Conservation (phyloP, 2,113 vertebrate species). For the Stercorarius parasiticus region DNA sequence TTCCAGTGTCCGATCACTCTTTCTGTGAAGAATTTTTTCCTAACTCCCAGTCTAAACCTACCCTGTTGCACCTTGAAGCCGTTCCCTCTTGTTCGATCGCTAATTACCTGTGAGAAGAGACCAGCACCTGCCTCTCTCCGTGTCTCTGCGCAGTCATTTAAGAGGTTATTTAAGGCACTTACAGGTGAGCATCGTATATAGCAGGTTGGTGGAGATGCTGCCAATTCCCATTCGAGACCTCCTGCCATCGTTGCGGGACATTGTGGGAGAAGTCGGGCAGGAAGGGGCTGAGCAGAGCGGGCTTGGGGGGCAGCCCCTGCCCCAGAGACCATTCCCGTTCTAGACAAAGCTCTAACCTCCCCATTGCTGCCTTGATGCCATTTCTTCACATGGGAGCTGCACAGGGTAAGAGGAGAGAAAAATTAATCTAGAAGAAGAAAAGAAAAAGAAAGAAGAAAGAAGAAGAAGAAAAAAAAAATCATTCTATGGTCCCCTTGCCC, state of each 20-base stretch:
- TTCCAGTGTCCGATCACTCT: no score
- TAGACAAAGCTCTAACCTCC: not conserved
- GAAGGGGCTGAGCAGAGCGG: not conserved
- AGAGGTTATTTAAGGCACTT: not conserved
- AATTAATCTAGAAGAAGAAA: not conserved
- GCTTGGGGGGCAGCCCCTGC: not conserved
- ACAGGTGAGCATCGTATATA: fast-evolving
- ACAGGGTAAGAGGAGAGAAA: not conserved
- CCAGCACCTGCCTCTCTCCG: not conserved
- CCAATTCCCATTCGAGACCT: not conserved
- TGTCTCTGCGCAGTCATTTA: not conserved
- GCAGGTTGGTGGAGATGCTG: not conserved
- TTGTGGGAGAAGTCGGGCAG: fast-evolving
- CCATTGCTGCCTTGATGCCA: not conserved
- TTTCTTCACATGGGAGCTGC: fast-evolving
- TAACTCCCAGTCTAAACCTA: no score
- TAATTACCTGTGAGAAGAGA: no score
- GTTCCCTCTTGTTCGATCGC: no score
- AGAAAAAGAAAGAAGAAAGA: no score
- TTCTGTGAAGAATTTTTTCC: no score
- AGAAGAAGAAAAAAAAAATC: no score
- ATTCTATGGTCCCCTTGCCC: not conserved
- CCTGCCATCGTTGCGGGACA: fast-evolving
- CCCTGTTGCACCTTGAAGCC: no score
- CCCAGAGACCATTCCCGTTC: not conserved